Base-by-base conservation (phyloP, 1,140 invertebrate genomes). In the Brachionus asplanchnoidis region DNA sequence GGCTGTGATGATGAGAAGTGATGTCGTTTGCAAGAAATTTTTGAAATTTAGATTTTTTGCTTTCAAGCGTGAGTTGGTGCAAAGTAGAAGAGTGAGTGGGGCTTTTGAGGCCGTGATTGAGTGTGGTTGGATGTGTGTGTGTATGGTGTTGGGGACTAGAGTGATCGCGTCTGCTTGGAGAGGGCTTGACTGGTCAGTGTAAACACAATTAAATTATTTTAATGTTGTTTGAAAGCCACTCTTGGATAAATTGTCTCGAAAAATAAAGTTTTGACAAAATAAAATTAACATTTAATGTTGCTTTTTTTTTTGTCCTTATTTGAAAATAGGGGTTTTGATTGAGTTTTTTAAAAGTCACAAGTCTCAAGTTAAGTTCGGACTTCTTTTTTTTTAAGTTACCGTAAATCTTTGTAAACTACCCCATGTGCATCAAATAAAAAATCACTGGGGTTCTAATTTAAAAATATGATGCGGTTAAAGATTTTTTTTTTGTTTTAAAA, bases 41-140 rank as follows among this genome's bases (percentile, higher is more conserved):
- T 73, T 73, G 17, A 73, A 42, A 42, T 40, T 73, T 68, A 4
- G 32, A 20, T 73, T 73, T 73, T 36, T 42, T 42, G 40, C 40
- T 73, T 73, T 73, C n/a, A 73, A 73, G 68, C 68, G 68, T 73
- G 68, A 73, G 68, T 70, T 73, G 68, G 17, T 68, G 11, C 11
- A 66, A 66, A 70, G 66, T n/a, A 36, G 66, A 8, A 70, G 66
- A 70, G 66, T 66, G 60, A 66, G 60, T 8, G 32, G 5, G 12
- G 9, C n/a, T 6, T 70, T 28, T 9, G 66, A 32, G 66, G 66
- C 1, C n/a, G 66, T 70, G 66, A 66, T 23, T 28, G 17, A 26
- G 60, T 23, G 60, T 66, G 60, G 28, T 23, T 53, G 3, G 46
- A 53, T 53, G 46, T 14, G 46, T 53, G 46, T 53, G 44, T n/a